Percentiles rank a stretch among this genome's conserved stretches.
Evolutionary conservation across 2,797 vertebrate species (phyloP).

Genomic region (Sandelia bainsii): DNA sequence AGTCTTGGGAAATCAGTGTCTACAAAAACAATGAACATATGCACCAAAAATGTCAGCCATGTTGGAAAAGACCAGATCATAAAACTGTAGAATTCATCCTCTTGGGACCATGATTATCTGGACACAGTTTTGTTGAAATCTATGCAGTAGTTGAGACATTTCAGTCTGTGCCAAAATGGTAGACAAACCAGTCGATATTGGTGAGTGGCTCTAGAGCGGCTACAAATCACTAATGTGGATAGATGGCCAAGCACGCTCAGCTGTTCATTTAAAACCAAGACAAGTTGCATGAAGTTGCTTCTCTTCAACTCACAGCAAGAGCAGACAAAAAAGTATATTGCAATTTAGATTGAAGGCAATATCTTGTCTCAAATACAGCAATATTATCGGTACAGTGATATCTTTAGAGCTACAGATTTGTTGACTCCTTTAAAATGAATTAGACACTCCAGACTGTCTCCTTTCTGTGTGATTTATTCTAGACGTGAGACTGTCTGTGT

Average conservation of each 20-base stretch:
- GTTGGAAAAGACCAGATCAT: not conserved
- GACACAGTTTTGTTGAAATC: not conserved
- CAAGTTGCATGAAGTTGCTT: not conserved
- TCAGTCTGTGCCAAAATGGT: not conserved
- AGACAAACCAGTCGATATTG: not conserved
- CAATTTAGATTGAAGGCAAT: slow-evolving; percentile 8
- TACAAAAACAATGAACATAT: not conserved
- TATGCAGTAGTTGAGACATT: not conserved
- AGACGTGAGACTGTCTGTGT: not conserved
- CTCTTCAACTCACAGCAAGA: not conserved
- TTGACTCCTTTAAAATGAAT: slow-evolving; percentile 8
- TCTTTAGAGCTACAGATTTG: slow-evolving; percentile 10
- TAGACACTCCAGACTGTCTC: slow-evolving; percentile 7
- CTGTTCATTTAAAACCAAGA: not conserved
- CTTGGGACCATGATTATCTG: not conserved
- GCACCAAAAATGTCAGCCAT: not conserved
- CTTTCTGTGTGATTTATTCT: slow-evolving; percentile 7
- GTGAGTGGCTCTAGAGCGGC: not conserved
- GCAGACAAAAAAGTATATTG: not conserved
- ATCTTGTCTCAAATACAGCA: not conserved
- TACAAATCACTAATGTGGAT: not conserved
- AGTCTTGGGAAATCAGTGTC: not conserved
- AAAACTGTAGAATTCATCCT: not conserved
- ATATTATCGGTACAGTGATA: not conserved
- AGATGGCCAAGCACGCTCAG: not conserved